Conservation (phyloP, 2,888 invertebrate species). For the Polydrusus tereticollis region DNA sequence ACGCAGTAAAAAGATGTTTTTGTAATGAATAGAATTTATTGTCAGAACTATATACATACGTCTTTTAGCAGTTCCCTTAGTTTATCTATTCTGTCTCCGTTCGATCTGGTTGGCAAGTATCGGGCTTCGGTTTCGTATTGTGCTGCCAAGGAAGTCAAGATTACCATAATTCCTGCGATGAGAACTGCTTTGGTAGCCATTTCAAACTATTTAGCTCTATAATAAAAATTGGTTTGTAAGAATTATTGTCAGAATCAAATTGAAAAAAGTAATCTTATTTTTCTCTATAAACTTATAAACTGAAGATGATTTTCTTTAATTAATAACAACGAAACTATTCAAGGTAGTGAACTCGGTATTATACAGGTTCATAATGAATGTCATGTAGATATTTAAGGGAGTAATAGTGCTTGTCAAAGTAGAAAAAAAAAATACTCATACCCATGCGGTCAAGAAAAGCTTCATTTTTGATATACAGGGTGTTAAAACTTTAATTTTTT, state of each 20-base stretch:
- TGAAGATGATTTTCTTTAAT: too few relatives aligned
- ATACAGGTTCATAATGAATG: too few relatives aligned
- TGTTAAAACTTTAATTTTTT: too few relatives aligned
- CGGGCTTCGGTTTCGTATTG: slow-evolving; percentile 59
- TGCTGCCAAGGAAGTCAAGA: slow-evolving; percentile 6
- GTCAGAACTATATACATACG: slow-evolving; percentile 63
- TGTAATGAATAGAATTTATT: background rate
- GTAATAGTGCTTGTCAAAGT: too few relatives aligned
- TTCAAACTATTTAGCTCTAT: background rate
- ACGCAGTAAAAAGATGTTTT: background rate
- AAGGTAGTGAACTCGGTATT: too few relatives aligned
- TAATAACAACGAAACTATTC: too few relatives aligned
- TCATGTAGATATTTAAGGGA: too few relatives aligned
- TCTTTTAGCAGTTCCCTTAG: slow-evolving; percentile 70
- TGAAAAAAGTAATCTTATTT: too few relatives aligned
- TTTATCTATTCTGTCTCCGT: slow-evolving; percentile 70
- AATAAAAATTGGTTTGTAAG: background rate
- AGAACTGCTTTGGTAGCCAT: slow-evolving; percentile 29
- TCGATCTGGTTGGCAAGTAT: slow-evolving; percentile 70
- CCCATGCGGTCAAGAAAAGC: too few relatives aligned
- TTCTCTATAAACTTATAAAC: too few relatives aligned
- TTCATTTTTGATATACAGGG: too few relatives aligned
- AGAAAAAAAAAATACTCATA: too few relatives aligned
- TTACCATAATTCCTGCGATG: background rate
- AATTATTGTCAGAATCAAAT: background rate